phyloP scores from a whole-genome alignment of 2,888 invertebrate species.

The Ryuthela nishihirai region DNA sequence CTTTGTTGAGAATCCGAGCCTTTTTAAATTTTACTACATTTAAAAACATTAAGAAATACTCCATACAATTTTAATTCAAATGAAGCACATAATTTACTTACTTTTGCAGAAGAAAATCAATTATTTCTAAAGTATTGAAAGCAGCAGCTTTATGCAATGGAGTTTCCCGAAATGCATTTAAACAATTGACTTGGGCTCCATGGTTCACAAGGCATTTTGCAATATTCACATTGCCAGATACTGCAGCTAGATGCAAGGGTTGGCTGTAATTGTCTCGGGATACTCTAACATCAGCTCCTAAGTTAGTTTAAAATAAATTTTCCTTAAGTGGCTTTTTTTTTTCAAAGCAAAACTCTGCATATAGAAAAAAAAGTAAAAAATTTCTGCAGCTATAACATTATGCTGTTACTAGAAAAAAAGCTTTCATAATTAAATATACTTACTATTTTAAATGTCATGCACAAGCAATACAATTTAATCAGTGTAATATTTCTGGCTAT shows the following conservation, averaged over 20 bases:
- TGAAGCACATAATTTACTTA: conserved; percentile 17
- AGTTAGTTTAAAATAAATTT: too few species aligned
- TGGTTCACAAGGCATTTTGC: conserved; percentile 44
- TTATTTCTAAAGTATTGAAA: conserved; percentile 49
- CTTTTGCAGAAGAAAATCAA: conserved; percentile 50
- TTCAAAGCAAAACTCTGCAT: too few species aligned
- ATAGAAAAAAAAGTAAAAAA: too few species aligned
- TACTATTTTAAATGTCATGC: too few species aligned
- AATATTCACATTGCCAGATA: conserved; percentile 45
- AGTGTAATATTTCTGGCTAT: too few species aligned
- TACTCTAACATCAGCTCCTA: conserved; percentile 41
- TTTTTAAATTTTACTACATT: too few species aligned
- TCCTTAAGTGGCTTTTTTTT: too few species aligned
- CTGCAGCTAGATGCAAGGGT: conserved; percentile 51
- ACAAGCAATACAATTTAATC: too few species aligned
- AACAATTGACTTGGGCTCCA: conserved; percentile 51
- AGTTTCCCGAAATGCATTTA: conserved; percentile 52
- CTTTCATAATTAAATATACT: too few species aligned
- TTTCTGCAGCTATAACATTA: too few species aligned
- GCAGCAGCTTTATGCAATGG: conserved; percentile 53
- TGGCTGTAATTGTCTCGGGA: conserved; percentile 27
- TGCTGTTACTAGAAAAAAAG: too few species aligned
- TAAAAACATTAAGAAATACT: not conserved
- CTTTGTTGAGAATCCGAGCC: too few species aligned
- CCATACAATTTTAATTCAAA: not conserved